These are phyloP conservation scores for Xerus inauris DNA, from an alignment of 2,113 vertebrate species.

Conservation along the genomic window DNA sequence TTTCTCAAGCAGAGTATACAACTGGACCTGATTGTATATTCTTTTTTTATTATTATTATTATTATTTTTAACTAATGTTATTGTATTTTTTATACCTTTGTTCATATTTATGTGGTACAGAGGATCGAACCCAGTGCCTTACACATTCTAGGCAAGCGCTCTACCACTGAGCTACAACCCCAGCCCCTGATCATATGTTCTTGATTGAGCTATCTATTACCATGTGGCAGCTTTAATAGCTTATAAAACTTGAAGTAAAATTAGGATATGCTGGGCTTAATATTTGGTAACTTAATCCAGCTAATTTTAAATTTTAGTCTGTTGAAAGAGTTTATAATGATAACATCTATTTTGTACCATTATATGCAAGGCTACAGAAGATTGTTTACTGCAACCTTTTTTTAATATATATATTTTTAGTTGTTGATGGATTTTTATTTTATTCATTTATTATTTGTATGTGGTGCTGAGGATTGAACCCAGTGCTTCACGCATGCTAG, in stretches of 20 bases:
- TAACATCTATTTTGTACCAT: background rate
- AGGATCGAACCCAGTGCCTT: too few species aligned
- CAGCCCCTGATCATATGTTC: background rate
- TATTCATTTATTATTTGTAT: too few species aligned
- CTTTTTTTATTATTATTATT: too few species aligned
- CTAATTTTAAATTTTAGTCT: background rate
- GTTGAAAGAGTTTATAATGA: background rate
- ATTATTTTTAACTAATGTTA: too few species aligned
- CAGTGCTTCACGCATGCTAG: too few species aligned
- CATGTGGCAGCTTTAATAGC: background rate
- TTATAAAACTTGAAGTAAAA: background rate
- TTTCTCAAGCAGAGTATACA: background rate
- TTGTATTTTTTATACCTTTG: too few species aligned
- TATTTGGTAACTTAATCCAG: background rate
- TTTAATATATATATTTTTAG: too few species aligned
- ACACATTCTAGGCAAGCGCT: too few species aligned
- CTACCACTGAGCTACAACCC: too few species aligned
- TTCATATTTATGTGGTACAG: too few species aligned
- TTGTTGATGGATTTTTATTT: too few species aligned
- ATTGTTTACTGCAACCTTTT: background rate
- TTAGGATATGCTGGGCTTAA: background rate
- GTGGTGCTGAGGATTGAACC: too few species aligned
- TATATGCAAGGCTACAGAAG: background rate
- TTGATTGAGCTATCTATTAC: background rate
- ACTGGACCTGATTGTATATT: background rate